Evolutionary conservation across 1,140 invertebrate genomes (phyloP).

Genomic region (Tetramorium alpestre): DNA sequence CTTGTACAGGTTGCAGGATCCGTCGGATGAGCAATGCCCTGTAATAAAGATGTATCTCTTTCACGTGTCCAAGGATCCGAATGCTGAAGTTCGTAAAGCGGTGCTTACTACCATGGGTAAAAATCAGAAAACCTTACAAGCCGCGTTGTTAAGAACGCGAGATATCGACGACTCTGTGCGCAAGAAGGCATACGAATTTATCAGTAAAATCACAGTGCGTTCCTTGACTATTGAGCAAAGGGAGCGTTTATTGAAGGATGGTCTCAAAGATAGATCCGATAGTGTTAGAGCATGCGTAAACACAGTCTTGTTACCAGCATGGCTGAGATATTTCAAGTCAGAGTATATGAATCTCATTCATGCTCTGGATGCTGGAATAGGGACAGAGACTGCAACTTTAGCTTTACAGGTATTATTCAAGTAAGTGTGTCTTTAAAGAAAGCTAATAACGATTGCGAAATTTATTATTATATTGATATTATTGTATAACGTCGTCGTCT

Average conservation of each 20-base stretch:
- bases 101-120: slow-evolving; percentile 82
- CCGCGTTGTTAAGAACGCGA: slow-evolving; percentile 89
- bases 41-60: slow-evolving; percentile 93
- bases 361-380: slow-evolving; percentile 87
- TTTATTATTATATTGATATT: too few species aligned
- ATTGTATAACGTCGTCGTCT: too few species aligned
- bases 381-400: slow-evolving; percentile 73
- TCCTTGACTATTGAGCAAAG: slow-evolving; percentile 90
- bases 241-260: slow-evolving; percentile 88
- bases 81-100: slow-evolving; percentile 86
- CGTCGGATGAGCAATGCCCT: slow-evolving; percentile 90
- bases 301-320: slow-evolving; percentile 87
- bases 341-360: slow-evolving; percentile 88
- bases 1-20: slow-evolving; percentile 93
- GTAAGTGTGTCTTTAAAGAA: slow-evolving; percentile 65
- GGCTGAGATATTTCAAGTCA: slow-evolving; percentile 88
- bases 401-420: slow-evolving; percentile 78
- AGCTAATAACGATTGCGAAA: background rate
- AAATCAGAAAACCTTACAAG: slow-evolving; percentile 79
- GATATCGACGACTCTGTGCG: slow-evolving; percentile 92
- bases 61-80: slow-evolving; percentile 92
- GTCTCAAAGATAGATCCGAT: slow-evolving; percentile 89
- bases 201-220: slow-evolving; percentile 89
- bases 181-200: slow-evolving; percentile 90
- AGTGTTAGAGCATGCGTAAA: slow-evolving; percentile 84